Conservation (phyloP, 2,797 vertebrate genomes). For the Parauchenoglanis ngamensis region DNA sequence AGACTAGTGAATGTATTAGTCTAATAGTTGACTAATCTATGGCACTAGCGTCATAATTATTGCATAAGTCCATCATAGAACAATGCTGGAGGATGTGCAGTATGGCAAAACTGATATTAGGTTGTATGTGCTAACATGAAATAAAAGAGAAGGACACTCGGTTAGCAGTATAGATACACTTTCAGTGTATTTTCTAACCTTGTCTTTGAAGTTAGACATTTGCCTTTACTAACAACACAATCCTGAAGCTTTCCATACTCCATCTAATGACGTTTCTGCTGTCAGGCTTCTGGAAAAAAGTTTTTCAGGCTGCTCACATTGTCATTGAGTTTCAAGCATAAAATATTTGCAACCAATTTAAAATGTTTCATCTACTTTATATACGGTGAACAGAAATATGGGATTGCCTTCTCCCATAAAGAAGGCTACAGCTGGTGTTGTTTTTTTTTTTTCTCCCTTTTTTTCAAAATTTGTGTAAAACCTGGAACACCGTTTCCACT, state of each 20-base stretch:
- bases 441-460: no score
- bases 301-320: no score
- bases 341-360: no score
- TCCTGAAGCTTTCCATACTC: background rate
- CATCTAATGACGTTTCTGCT: background rate
- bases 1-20: background rate
- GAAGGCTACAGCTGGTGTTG: background rate
- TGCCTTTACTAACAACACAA: background rate
- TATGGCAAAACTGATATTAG: background rate
- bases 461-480: background rate
- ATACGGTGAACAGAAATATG: background rate
- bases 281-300: no score
- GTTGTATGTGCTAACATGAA: background rate
- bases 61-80: background rate
- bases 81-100: background rate
- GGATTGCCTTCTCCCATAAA: background rate
- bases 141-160: background rate
- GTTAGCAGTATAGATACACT: background rate
- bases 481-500: no score
- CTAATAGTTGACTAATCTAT: background rate
- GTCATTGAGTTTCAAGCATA: no score
- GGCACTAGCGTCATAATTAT: background rate
- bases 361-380: background rate
- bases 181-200: background rate
- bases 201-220: no score